phyloP scores from a whole-genome alignment of 2,888 invertebrate species.

The Drosophila robusta region DNA sequence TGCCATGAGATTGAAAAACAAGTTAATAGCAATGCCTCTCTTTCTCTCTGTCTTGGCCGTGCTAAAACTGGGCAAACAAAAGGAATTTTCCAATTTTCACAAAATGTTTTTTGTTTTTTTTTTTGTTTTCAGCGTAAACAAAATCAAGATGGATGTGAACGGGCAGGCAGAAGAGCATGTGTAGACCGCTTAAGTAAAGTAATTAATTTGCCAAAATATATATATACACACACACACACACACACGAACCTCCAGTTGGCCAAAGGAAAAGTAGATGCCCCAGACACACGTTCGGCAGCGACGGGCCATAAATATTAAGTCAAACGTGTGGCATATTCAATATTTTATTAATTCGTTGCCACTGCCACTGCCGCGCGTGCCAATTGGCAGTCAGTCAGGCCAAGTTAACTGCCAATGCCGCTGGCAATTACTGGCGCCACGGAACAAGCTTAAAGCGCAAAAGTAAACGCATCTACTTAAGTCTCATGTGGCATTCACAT shows the following conservation, averaged over 20 bases:
- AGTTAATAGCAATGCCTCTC: constrained; percentile 71
- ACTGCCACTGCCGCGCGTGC: constrained; percentile 44
- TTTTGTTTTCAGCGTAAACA: constrained; percentile 53
- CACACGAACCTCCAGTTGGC: not conserved
- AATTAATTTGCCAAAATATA: constrained; percentile 71
- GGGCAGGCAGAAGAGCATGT: constrained; percentile 37
- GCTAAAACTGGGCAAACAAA: constrained; percentile 57
- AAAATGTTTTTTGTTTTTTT: constrained; percentile 46
- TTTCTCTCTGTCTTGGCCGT: constrained; percentile 2
- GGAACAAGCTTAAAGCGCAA: constrained; percentile 15
- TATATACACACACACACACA: constrained; percentile 17
- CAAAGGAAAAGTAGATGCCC: not conserved
- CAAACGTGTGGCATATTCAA: constrained; percentile 69
- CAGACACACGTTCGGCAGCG: constrained; percentile 39
- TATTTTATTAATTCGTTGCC: constrained; percentile 65
- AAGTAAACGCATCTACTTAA: constrained; percentile 38
- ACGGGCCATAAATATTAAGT: constrained; percentile 60
- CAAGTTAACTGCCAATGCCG: constrained; percentile 45
- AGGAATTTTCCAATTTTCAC: constrained; percentile 69
- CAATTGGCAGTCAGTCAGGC: constrained; percentile 57
- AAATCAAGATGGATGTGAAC: constrained; percentile 57
- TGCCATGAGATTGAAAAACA: constrained; percentile 75
- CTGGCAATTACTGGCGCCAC: constrained; percentile 45
- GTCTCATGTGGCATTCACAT: constrained; percentile 70
- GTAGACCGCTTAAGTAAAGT: constrained; percentile 64